These are phyloP conservation scores for Amiota mariae DNA, from an alignment of 2,888 invertebrate genomes.

Conservation along the genomic window DNA sequence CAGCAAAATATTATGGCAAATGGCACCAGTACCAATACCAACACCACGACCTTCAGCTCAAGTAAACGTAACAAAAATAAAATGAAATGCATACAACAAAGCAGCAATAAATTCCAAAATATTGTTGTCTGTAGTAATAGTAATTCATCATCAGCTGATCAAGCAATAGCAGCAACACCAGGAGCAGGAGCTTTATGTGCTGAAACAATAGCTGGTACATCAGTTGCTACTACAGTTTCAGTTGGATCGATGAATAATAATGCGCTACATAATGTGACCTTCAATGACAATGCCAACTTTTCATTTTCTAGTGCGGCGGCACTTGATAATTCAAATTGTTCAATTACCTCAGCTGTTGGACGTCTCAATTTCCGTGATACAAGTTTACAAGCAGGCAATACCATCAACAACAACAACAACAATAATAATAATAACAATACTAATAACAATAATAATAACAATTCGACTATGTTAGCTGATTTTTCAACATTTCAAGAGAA, in stretches of 20 bases:
- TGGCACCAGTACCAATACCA: conserved; percentile 31
- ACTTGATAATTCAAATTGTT: conserved; percentile 70
- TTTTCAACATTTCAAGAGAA: conserved; percentile 73
- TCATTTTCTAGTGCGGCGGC: conserved; percentile 69
- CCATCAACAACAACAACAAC: conserved; percentile 50
- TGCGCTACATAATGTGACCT: conserved; percentile 62
- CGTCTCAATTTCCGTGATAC: conserved; percentile 68
- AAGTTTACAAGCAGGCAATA: conserved; percentile 39
- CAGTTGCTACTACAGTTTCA: conserved; percentile 44
- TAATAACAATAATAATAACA: conserved; percentile 35
- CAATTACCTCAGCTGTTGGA: conserved; percentile 67
- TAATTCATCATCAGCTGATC: conserved; percentile 65
- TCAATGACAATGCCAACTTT: conserved; percentile 69
- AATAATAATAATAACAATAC: conserved; percentile 37
- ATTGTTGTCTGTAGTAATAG: conserved; percentile 62
- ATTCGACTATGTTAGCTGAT: conserved; percentile 60
- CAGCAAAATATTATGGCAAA: background rate
- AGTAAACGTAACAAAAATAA: conserved; percentile 60
- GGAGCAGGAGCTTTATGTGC: background rate
- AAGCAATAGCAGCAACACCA: conserved; percentile 26
- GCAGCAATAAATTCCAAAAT: conserved; percentile 50
- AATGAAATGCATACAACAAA: conserved; percentile 52
- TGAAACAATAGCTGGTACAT: conserved; percentile 30
- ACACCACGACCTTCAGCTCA: conserved; percentile 42
- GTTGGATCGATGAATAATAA: conserved; percentile 32